Evolutionary conservation across 2,888 invertebrate species (phyloP).

Genomic region (Plagiodera versicolora): DNA sequence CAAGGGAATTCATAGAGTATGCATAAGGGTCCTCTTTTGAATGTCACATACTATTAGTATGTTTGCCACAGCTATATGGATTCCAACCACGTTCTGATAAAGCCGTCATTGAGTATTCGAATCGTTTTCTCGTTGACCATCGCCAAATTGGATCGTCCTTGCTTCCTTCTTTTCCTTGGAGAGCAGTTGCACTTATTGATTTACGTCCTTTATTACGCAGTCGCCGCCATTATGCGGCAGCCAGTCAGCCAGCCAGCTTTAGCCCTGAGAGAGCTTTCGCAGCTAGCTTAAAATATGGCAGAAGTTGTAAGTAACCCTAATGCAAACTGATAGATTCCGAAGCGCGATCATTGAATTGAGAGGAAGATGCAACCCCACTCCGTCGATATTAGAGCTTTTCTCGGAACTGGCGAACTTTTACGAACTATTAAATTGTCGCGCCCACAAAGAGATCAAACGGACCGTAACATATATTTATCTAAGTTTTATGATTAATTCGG

Average conservation of each 20-base stretch:
- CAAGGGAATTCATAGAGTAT: too few relatives aligned
- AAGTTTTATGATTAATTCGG: slow-evolving; percentile 50
- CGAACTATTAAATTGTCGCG: slow-evolving; percentile 49
- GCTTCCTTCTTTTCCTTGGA: slow-evolving; percentile 14
- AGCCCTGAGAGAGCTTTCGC: slow-evolving; percentile 42
- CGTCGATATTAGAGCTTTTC: slow-evolving; percentile 16
- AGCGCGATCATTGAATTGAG: slow-evolving; percentile 38
- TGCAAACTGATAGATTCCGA: slow-evolving; percentile 50
- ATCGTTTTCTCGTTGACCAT: slow-evolving; percentile 27
- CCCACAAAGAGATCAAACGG: slow-evolving; percentile 49
- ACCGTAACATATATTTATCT: slow-evolving; percentile 49
- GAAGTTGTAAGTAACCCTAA: slow-evolving; percentile 52
- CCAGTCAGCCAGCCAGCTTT: slow-evolving; percentile 42
- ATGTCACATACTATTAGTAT: too few relatives aligned
- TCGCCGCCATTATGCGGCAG: slow-evolving; percentile 40
- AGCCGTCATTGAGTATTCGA: slow-evolving; percentile 27
- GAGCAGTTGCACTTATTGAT: slow-evolving; percentile 42
- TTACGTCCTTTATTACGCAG: slow-evolving; percentile 40
- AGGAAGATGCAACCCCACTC: slow-evolving; percentile 17
- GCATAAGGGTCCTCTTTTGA: too few relatives aligned
- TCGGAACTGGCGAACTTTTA: slow-evolving; percentile 27
- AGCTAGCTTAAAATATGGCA: slow-evolving; percentile 51
- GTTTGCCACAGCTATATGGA: too few relatives aligned
- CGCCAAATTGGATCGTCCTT: slow-evolving; percentile 28
- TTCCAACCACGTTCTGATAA: slow-evolving; percentile 10